These are phyloP conservation scores for Stegana nigrithorax DNA, from an alignment of 2,888 invertebrate species.

Conservation along the genomic window DNA sequence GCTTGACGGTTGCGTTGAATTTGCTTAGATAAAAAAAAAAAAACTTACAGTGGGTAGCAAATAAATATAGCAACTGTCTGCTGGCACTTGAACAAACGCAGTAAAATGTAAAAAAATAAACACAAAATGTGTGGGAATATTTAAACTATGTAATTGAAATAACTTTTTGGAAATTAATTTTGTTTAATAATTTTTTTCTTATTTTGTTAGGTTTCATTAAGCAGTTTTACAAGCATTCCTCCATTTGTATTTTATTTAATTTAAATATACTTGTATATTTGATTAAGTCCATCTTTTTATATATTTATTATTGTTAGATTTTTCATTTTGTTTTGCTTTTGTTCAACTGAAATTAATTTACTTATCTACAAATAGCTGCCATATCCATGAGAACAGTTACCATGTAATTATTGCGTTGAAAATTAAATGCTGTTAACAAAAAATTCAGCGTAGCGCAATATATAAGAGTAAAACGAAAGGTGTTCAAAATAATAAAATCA, in stretches of 20 bases:
- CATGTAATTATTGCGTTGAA: not conserved
- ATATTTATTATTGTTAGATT: slow-evolving; percentile 31
- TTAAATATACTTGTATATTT: slow-evolving; percentile 27
- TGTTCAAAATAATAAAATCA: slow-evolving; percentile 11
- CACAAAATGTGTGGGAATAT: not conserved
- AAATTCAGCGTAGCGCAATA: slow-evolving; percentile 5
- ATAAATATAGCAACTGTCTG: too few relatives aligned
- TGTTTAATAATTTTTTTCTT: not conserved
- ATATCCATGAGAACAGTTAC: slow-evolving; percentile 69
- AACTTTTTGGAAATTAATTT: too few relatives aligned
- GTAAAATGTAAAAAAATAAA: slow-evolving; percentile 28
- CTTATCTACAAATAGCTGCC: slow-evolving; percentile 70
- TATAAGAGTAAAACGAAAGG: not conserved
- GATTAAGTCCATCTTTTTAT: slow-evolving; percentile 56
- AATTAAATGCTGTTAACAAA: slow-evolving; percentile 33
- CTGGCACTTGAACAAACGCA: too few relatives aligned
- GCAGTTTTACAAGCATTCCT: not conserved
- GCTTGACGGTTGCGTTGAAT: too few relatives aligned
- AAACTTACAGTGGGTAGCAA: too few relatives aligned
- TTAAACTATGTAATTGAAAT: too few relatives aligned
- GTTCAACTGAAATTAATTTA: slow-evolving; percentile 52
- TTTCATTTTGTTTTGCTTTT: slow-evolving; percentile 23
- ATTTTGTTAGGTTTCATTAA: not conserved
- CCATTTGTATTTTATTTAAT: not conserved
- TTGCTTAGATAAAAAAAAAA: too few relatives aligned